These are phyloP conservation scores for Arizona elegans DNA, from an alignment of 2,113 vertebrate species.

Conservation along the genomic window DNA sequence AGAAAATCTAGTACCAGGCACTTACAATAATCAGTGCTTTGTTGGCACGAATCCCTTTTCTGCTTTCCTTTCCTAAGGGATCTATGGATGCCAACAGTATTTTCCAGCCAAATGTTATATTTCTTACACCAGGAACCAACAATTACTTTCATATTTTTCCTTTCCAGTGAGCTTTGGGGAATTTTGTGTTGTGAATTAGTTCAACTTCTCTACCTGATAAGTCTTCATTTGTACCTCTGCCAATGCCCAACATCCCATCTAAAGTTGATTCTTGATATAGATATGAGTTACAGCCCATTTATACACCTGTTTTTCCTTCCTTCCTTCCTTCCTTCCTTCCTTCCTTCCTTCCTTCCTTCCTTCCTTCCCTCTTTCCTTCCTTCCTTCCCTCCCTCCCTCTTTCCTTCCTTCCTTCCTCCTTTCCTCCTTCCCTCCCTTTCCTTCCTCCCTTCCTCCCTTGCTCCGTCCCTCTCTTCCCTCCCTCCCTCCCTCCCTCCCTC, in stretches of 20 bases:
- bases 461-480: too few species aligned
- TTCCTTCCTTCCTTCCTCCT: conserved; percentile 46
- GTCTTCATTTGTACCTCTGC: neutral
- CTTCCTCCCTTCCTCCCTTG: too few species aligned
- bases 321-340: neutral
- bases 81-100: neutral
- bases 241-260: neutral
- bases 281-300: neutral
- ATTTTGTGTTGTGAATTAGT: neutral
- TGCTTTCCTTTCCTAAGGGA: neutral
- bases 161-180: neutral
- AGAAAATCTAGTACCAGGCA: neutral
- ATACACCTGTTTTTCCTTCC: neutral
- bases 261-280: neutral
- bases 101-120: neutral
- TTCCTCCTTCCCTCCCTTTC: too few species aligned
- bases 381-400: conserved; percentile 56
- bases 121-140: neutral
- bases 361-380: conserved; percentile 45
- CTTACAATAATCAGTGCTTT: neutral
- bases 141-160: neutral
- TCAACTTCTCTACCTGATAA: neutral
- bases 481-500: too few species aligned
- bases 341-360: neutral
- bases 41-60: neutral